A percentile compares a stretch with the other conserved stretches of the same genome.
Evolutionary conservation across 2,888 invertebrate species (phyloP).

Genomic region (Gandaritis pyraliata): DNA sequence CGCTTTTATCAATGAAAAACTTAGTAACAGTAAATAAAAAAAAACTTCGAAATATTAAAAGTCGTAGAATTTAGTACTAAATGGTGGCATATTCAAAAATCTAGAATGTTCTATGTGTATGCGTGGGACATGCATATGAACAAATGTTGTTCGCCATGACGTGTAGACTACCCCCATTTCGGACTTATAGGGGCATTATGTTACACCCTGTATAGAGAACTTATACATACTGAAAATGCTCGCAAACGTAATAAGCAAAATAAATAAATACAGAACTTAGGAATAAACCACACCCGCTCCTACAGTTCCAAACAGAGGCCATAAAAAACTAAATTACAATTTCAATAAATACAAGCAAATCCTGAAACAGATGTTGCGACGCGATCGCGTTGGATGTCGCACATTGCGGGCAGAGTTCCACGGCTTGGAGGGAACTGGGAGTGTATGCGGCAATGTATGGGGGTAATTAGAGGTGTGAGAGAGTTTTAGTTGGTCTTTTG

Average conservation of each 20-base stretch:
- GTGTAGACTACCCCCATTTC: too few species aligned
- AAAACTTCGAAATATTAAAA: too few species aligned
- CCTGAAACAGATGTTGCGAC: slow-evolving; percentile 26
- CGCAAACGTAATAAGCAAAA: slow-evolving; percentile 13
- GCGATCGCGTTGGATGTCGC: slow-evolving; percentile 7
- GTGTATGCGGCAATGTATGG: slow-evolving; percentile 1
- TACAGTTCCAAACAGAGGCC: slow-evolving; percentile 23
- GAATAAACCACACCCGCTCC: slow-evolving; percentile 20
- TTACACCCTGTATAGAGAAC: too few species aligned
- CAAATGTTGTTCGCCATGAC: too few species aligned
- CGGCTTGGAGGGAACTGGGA: not conserved
- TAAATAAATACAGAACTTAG: slow-evolving; percentile 23
- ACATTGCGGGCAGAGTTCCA: slow-evolving; percentile 20
- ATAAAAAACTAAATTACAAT: slow-evolving; percentile 39
- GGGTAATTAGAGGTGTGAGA: not conserved
- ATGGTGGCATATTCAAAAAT: too few species aligned
- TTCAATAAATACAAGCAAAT: slow-evolving; percentile 37
- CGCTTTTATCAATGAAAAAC: too few species aligned
- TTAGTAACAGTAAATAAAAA: too few species aligned
- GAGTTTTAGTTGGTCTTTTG: not conserved
- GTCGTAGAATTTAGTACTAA: too few species aligned
- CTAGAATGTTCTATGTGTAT: too few species aligned
- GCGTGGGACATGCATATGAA: too few species aligned
- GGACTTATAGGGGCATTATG: too few species aligned
- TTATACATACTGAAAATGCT: too few species aligned